Conservation (phyloP, 2,113 vertebrate genomes). For the Ursus arctos region DNA sequence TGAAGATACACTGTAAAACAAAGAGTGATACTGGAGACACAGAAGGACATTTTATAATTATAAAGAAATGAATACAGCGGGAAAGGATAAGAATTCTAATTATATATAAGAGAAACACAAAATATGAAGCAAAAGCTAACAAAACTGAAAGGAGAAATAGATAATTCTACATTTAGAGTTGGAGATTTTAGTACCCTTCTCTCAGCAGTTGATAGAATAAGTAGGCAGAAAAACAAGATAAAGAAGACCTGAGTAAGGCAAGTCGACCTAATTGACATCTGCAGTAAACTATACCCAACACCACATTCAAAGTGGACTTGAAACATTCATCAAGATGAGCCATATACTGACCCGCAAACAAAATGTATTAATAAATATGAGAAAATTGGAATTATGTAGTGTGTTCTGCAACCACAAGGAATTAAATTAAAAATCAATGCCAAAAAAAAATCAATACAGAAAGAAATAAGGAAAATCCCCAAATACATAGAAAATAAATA, state of each 20-base stretch:
- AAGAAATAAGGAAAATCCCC: too few relatives aligned
- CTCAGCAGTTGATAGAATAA: neutral
- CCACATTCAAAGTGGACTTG: neutral
- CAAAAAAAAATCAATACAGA: neutral
- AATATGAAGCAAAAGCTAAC: neutral
- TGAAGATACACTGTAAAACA: neutral
- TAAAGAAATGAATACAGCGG: neutral
- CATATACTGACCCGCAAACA: neutral
- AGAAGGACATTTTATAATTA: neutral
- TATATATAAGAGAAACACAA: neutral
- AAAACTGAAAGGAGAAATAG: conserved; percentile 16
- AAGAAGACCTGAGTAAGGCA: conserved; percentile 2
- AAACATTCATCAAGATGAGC: neutral
- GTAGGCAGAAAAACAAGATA: neutral
- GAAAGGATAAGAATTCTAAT: conserved; percentile 15
- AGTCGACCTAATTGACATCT: neutral
- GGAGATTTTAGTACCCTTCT: neutral
- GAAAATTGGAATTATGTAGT: neutral
- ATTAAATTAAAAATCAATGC: conserved; percentile 13
- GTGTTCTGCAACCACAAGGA: neutral
- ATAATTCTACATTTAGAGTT: neutral
- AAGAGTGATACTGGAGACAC: neutral
- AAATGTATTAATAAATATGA: conserved; percentile 16
- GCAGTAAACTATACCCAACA: neutral
- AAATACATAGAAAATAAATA: neutral